Evolutionary conservation across 2,797 vertebrate genomes (phyloP).

Genomic region (Silurus lanzhouensis): DNA sequence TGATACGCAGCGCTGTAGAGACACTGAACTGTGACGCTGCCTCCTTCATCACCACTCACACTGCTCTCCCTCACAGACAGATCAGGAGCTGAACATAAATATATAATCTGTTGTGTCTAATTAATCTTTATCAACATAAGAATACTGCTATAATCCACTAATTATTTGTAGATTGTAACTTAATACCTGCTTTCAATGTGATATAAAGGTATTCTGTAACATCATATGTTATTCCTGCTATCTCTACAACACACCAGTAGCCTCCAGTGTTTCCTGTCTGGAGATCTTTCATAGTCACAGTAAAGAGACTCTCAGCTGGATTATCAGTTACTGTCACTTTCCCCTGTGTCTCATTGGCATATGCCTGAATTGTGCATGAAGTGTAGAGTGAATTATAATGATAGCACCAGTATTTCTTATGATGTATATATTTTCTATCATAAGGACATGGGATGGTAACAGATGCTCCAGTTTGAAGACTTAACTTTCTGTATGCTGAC

Average conservation of each 20-base stretch:
- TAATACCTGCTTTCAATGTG: constrained; percentile 33
- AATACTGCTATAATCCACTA: not conserved
- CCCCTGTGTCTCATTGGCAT: constrained; percentile 20
- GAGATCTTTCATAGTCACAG: constrained; percentile 42
- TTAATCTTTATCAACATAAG: not conserved
- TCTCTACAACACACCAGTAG: constrained; percentile 33
- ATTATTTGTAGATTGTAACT: not conserved
- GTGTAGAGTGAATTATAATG: not conserved
- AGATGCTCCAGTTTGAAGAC: constrained; percentile 47
- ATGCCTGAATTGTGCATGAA: constrained; percentile 38
- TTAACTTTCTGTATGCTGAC: constrained; percentile 42
- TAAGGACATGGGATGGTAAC: constrained; percentile 38
- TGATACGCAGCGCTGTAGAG: constrained; percentile 55
- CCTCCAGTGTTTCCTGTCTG: constrained; percentile 22
- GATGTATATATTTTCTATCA: constrained; percentile 45
- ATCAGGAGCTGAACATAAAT: constrained; percentile 30
- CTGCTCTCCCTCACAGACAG: constrained; percentile 37
- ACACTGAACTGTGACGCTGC: constrained; percentile 50
- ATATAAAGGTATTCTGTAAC: not conserved
- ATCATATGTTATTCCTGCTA: not conserved
- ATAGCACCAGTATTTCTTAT: constrained; percentile 49
- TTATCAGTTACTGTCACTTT: constrained; percentile 47
- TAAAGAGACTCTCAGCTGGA: constrained; percentile 45
- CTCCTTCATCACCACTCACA: constrained; percentile 38
- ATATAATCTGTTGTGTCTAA: not conserved